Base-by-base conservation (phyloP, 2,797 vertebrate genomes). In the Phoeniculus purpureus region DNA sequence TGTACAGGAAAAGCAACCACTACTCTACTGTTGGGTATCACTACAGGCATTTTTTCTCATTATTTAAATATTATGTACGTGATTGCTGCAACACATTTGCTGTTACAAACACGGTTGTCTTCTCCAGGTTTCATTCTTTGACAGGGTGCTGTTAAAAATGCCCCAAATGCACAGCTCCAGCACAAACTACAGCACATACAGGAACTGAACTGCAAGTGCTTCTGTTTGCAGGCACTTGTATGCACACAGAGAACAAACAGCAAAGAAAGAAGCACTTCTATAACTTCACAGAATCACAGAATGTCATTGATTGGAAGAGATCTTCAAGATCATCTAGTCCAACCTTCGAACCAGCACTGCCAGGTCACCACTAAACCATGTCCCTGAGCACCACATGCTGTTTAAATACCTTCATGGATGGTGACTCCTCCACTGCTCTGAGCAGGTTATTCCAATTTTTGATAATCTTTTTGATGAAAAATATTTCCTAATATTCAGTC, bases 1-100 rank as follows among this genome's bases (percentile, higher is more conserved):
- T 12, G n/a, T 48, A 56, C 67, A 79, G 82, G 55, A 92, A 80
- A 90, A 85, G 19, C 21, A 89, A 56, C 34, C 60, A 47, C 61
- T 87, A 32, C 19, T 78, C 43, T 59, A 31, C 51, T 56, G 21
- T 21, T 85, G 85, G 14, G 15, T 79, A 34, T 31, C 16, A 32
- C 54, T 59, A 22, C 48, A 87, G 67, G 47, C 50, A 54, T 43
- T 90, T 95, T 65, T 86, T 9, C 31, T 58, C 12, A 47, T 85
- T 87, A 89, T 79, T 73, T 81, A 26, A 83, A 45, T 87, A 85
- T 72, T 48, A 58, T 2, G 10, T 62, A 50, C 45, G 23, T 26
- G 31, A 89, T 65, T 59, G 43, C 43, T n/a, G 31, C 52, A 72
- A 22, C 32, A 25, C 20, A 17, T 26, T 68, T 55, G 21, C 31